Conservation (phyloP, 1,140 invertebrate genomes). For the Apis dorsata region DNA sequence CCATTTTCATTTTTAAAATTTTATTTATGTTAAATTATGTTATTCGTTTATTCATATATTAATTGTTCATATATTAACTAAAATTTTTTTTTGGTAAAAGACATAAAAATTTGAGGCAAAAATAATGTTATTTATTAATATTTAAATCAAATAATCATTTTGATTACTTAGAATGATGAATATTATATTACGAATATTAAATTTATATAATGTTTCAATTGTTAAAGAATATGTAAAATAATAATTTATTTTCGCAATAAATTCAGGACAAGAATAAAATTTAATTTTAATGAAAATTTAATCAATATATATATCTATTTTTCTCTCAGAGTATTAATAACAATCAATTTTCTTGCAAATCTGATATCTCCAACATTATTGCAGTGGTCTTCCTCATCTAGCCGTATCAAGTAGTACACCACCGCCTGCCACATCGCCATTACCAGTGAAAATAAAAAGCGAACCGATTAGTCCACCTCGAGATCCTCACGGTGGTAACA, state of each 20-base stretch:
- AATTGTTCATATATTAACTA: not conserved
- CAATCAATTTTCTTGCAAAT: not conserved
- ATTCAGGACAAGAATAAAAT: too few species aligned
- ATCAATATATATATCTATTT: too few species aligned
- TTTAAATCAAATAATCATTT: not conserved
- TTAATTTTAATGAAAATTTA: too few species aligned
- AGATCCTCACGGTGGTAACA: constrained; percentile 79
- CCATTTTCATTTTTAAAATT: too few species aligned
- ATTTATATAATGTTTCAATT: not conserved
- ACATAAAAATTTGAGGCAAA: too few species aligned
- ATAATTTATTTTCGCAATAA: too few species aligned
- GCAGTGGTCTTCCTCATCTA: constrained; percentile 88
- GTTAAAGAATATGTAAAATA: too few species aligned
- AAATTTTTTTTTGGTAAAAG: not conserved
- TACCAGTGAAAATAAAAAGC: constrained; percentile 95
- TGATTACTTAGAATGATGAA: not conserved
- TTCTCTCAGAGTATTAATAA: too few species aligned
- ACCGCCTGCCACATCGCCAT: constrained; percentile 88
- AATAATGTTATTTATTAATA: not conserved
- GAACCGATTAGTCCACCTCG: constrained; percentile 95
- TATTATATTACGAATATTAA: not conserved
- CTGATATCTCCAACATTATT: constrained; percentile 46
- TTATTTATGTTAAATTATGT: too few species aligned
- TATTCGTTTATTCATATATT: not conserved
- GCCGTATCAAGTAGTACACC: constrained; percentile 91